Evolutionary conservation across 1,140 invertebrate genomes (phyloP), one percentile per base, ranked within the genome.

Genomic region (Drosophila malerkotliana): DNA sequence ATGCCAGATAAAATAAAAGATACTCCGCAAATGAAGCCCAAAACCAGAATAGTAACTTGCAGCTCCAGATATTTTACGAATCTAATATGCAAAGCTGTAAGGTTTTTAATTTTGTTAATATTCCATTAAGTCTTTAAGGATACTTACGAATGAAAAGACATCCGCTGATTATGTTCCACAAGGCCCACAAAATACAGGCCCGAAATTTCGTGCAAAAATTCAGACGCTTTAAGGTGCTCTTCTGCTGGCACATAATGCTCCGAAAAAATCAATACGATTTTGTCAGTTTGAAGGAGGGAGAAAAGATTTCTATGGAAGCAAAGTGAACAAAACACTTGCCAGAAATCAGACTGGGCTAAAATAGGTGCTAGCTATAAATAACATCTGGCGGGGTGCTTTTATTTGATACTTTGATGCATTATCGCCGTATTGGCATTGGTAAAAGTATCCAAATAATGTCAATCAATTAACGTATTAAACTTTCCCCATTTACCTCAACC

Each of bases 381-480:
- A 14, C 15, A 14, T 7, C 7, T 9, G 45, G 26, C 21, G 10
- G 10, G 12, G 18, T 10, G 4, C 9, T 12, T 14, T 7, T n/a
- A 32, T n/a, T 10, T 24, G 15, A 26, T 18, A 34, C 59, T 32
- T 30, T 41, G 58, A 14, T 67, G 48, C 26, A 44, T 67, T 39
- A 39, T 4, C 18, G 26, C 9, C 10, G 44, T 66, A 9, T 48
- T 52, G 52, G 48, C 67, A 48, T 8, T 49, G 67, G 63, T 69
- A 69, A 69, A 67, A 67, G 60, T 57, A 48, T 30, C 32, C 67
- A 71, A 69, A 71, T 57, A 41, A 49, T 69, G 67, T 73, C 58
- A 73, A 73, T 73, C 71, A 73, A 63, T 73, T 73, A 63, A 60
- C 62, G 52, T 49, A 64, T 74, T 66, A 53, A 64, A 74, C 71